Conservation (phyloP, 2,797 vertebrate species). For the Microcaecilia unicolor region DNA sequence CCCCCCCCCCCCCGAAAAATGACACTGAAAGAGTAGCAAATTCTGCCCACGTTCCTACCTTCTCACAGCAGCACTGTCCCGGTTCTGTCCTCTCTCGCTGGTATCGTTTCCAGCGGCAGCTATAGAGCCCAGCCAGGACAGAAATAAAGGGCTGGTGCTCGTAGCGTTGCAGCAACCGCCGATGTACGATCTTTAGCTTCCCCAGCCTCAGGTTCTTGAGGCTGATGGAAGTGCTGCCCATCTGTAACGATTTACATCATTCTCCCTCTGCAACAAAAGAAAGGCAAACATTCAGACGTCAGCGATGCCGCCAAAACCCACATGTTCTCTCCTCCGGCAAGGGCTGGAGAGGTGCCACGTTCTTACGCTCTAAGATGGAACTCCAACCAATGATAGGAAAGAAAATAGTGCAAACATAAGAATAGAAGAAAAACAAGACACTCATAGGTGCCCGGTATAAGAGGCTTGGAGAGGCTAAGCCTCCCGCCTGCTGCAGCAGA, state of each 20-base stretch:
- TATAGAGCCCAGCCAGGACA: slow-evolving; percentile 78
- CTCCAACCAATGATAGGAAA: no score
- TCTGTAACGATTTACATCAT: slow-evolving; percentile 11
- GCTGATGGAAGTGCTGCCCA: slow-evolving; percentile 38
- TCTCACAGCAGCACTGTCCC: slow-evolving; percentile 76
- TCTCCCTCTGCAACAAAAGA: background rate
- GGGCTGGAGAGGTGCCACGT: background rate
- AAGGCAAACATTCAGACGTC: background rate
- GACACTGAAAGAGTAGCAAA: background rate
- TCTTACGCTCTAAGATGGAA: no score
- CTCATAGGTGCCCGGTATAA: no score
- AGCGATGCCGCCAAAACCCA: background rate
- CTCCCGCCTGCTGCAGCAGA: no score
- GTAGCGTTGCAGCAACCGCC: slow-evolving; percentile 61
- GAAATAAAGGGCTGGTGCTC: slow-evolving; percentile 67
- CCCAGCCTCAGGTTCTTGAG: slow-evolving; percentile 64
- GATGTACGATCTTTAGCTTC: slow-evolving; percentile 71
- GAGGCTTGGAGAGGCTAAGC: no score
- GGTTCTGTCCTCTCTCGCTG: slow-evolving; percentile 59
- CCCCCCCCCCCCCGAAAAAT: no score
- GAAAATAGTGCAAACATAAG: no score
- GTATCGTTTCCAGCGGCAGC: slow-evolving; percentile 77
- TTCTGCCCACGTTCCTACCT: background rate
- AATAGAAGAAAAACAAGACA: no score
- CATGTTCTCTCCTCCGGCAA: background rate